Percentiles rank a stretch among this genome's conserved stretches.
phyloP scores from a whole-genome alignment of 92 coral and sea anemone genomes.

The Palythoa grandis region DNA sequence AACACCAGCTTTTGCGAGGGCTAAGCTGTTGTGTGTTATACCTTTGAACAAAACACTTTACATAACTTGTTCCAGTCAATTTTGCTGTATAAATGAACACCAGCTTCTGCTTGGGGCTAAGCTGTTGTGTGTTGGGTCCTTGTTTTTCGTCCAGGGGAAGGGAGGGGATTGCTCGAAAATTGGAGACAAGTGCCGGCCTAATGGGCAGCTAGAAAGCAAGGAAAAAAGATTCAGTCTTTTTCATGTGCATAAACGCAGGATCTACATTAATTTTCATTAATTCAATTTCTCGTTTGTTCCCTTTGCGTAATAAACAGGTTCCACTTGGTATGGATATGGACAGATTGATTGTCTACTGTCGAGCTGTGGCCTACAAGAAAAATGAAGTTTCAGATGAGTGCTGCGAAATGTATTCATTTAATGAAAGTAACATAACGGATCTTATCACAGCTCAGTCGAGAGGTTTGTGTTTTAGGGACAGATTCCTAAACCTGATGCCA shows the following conservation, averaged over 20 bases:
- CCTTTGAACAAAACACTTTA: no score
- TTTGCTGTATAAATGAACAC: no score
- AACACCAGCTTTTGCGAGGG: no score
- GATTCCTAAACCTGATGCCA: background rate
- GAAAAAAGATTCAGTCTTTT: background rate
- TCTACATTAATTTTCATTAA: background rate
- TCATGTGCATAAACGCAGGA: background rate
- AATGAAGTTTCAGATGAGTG: conserved; percentile 81
- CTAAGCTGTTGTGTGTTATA: no score
- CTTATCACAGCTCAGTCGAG: conserved; percentile 70
- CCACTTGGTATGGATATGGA: conserved; percentile 87
- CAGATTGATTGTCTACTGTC: conserved; percentile 80
- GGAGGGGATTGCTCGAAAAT: no score
- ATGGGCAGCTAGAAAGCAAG: background rate
- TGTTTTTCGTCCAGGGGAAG: no score
- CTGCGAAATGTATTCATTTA: conserved; percentile 91
- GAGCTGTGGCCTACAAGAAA: conserved; percentile 85
- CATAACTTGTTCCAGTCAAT: no score
- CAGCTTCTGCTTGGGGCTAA: no score
- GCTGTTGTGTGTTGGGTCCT: no score
- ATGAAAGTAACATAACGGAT: conserved; percentile 67
- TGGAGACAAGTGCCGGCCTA: no score
- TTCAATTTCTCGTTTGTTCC: background rate
- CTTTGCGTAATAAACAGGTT: conserved; percentile 41
- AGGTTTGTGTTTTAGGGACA: conserved; percentile 49